Base-by-base conservation (phyloP, 2,888 invertebrate genomes). In the Oeneis ivallda region DNA sequence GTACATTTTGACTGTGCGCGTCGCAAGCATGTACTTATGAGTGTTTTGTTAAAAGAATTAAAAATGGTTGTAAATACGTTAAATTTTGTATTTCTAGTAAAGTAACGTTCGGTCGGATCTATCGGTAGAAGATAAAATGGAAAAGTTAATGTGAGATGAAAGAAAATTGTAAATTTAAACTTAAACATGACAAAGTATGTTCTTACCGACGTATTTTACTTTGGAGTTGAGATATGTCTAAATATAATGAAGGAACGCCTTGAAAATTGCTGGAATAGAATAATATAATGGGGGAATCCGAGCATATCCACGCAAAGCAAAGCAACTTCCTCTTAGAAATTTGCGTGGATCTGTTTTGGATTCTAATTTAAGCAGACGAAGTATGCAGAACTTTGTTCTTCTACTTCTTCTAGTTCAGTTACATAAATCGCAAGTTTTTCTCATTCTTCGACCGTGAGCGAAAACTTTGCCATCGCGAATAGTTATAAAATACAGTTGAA, bases 41-140 rank as follows among this genome's bases (percentile, higher is more conserved):
- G 84, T 84, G 85, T 85, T 91, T 82, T 82, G 84, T 90, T 90
- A 81, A 86, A 86, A 81, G 81, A 82, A 73, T 83, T 83, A 85
- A 86, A 87, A 89, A 89, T 85, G 90, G 87, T 89, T 92, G 92
- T 92, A 92, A 89, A 92, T 92, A 92, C 92, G 92, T 92, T 92
- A 92, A 92, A 90, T 91, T 92, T 92, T 92, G 90, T 92, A 92
- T 91, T 91, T 86, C 87, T 92, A 92, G 91, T 86, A 84, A 87
- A 89, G 90, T 88, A 88, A 86, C 85, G 87, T 89, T 89, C 75
- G 87, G 84, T 83, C 82, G 83, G 84, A 80, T 80, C 79, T 84
- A 85, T 84, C 85, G 81, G 84, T 89, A 88, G 87, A 81, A 70
- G 69, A 81, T 72, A 73, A 80, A 79, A 72, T 72, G 80, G 78